Percentiles rank a stretch among this genome's conserved stretches.
phyloP scores from a whole-genome alignment of 2,113 vertebrate genomes.

The Hemichromis elongatus region DNA sequence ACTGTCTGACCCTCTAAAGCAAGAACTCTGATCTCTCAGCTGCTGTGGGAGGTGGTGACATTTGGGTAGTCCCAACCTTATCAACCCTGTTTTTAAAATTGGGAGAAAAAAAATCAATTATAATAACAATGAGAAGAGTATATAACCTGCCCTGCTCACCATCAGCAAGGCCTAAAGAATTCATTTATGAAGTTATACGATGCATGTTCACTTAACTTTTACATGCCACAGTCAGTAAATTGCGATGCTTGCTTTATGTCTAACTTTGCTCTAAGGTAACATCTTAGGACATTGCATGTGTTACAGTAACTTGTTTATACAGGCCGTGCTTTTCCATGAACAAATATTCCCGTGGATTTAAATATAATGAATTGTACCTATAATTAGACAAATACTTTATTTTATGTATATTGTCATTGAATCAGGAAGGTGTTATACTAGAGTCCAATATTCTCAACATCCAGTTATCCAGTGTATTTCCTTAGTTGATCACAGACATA shows the following conservation, averaged over 20 bases:
- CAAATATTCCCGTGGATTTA: neutral
- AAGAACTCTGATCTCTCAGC: slow-evolving; percentile 42
- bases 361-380: neutral
- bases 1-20: slow-evolving; percentile 36
- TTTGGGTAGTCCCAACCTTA: slow-evolving; percentile 44
- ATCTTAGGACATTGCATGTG: neutral
- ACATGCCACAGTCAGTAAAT: neutral
- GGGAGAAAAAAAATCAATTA: neutral
- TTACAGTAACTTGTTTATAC: neutral
- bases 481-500: slow-evolving; percentile 1
- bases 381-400: neutral
- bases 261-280: neutral
- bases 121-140: neutral
- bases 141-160: neutral
- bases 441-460: neutral
- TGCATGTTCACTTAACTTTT: neutral
- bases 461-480: slow-evolving; percentile 7
- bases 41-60: slow-evolving; percentile 45
- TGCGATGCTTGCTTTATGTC: neutral
- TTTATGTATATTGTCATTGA: neutral
- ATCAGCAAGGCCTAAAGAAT: neutral
- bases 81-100: neutral
- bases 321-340: neutral
- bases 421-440: neutral
- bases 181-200: neutral